Evolutionary conservation across 2,797 vertebrate genomes (phyloP).

Genomic region (Chloroceryle inda): DNA sequence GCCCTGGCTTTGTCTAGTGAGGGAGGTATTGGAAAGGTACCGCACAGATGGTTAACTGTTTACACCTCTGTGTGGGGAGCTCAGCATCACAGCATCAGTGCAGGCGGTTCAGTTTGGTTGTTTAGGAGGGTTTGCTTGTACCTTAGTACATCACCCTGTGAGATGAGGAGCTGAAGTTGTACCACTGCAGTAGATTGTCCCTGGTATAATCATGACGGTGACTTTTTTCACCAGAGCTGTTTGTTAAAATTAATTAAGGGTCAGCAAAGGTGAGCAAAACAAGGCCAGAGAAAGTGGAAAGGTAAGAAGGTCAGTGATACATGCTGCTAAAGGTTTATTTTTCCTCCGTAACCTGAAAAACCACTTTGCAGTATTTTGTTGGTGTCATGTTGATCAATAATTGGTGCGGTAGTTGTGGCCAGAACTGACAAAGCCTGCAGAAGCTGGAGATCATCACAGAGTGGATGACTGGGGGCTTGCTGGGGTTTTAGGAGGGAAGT

Average conservation of each 20-base stretch:
- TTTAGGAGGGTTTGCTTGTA: background rate
- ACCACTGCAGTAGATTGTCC: background rate
- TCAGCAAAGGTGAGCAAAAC: background rate
- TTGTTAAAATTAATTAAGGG: background rate
- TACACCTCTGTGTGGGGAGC: background rate
- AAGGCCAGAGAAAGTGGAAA: background rate
- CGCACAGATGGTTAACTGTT: accelerated
- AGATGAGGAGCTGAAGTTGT: background rate
- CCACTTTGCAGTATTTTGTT: background rate
- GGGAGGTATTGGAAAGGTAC: background rate
- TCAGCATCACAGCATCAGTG: accelerated
- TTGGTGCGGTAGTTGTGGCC: background rate
- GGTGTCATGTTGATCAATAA: background rate
- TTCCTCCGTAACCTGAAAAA: background rate
- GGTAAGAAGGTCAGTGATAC: background rate
- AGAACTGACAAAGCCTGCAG: background rate
- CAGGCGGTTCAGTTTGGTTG: accelerated
- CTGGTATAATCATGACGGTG: background rate
- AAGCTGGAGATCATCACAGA: background rate
- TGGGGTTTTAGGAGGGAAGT: background rate
- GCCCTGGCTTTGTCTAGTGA: background rate
- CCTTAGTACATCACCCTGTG: background rate
- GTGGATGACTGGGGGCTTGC: background rate
- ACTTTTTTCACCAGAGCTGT: background rate
- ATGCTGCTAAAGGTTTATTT: background rate